Base-by-base conservation (phyloP, 2,888 invertebrate species). In the Pegoplata infirma region DNA sequence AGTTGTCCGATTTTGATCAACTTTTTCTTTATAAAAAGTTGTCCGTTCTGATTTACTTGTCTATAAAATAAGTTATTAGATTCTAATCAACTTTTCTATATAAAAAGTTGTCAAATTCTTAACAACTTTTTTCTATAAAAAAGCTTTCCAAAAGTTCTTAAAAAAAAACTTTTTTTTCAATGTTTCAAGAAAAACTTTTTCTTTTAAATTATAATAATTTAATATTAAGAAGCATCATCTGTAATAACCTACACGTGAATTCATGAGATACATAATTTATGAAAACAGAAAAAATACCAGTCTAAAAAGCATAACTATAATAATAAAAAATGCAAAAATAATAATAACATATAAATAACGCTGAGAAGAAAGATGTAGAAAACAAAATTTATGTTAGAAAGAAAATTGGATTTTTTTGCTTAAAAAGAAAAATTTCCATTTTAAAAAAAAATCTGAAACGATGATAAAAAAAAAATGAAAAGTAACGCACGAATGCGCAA, bases 401-500 rank as follows among this genome's bases (percentile, higher is more conserved):
- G 28, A 67, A 63, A 49, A 63, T 51, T 63, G 59, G 59, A 61
- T 47, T 61, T 61, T 53, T 25, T 49, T 49, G 10, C 21, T 46
- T n/a, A 28, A 28, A 28, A 36, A 40, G n/a, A 40, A 40, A 40
- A n/a, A 40, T 40, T 40, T 40, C 12, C 36, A 40, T 5, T 6
- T 25, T 25, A 25, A 25, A 25, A 25, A 25, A 25, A n/a, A n/a
- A 25, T 25, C 5, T 3, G 6, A 44, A 44, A 28, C 12, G 36
- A 49, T n/a, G 14, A 12, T 7, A 71, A 51, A 55, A 40, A 74
- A 67, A 71, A 53, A 19, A 74, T 21, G n/a, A 47, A 61, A 68
- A 79, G 71, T 66, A 79, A 79, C 79, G 79, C 74, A 79, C 75
- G 79, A 79, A 79, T 79, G 79, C 79, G 79, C 79, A 79, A 79